Evolutionary conservation across 2,797 vertebrate genomes (phyloP).

Genomic region (Gobionotothen gibberifrons): DNA sequence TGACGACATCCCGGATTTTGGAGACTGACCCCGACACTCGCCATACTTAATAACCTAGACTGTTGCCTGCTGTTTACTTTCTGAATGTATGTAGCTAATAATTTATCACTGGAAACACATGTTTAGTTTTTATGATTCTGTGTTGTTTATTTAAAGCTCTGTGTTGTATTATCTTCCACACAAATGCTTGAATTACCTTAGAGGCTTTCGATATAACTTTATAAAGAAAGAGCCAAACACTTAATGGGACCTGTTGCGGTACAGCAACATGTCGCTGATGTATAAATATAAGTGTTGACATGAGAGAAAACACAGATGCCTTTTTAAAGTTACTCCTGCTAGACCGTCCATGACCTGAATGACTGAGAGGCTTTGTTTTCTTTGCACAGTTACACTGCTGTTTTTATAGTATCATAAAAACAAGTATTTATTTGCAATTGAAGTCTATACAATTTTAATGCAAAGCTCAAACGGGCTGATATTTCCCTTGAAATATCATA

Average conservation of each 20-base stretch:
- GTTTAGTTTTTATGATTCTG: neutral
- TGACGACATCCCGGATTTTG: slow-evolving; percentile 96
- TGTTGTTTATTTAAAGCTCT: slow-evolving; percentile 19
- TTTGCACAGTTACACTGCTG: slow-evolving; percentile 22
- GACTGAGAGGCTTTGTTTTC: slow-evolving; percentile 15
- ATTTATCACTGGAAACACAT: neutral
- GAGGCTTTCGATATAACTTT: slow-evolving; percentile 32
- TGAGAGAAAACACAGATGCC: slow-evolving; percentile 18
- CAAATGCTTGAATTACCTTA: slow-evolving; percentile 18
- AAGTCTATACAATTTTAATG: slow-evolving; percentile 6
- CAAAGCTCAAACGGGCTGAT: neutral
- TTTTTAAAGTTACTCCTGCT: slow-evolving; percentile 34
- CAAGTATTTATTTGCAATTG: slow-evolving; percentile 15
- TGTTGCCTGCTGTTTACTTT: slow-evolving; percentile 55
- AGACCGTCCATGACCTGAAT: neutral
- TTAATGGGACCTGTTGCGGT: neutral
- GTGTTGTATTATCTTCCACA: slow-evolving; percentile 9
- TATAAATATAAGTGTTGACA: neutral
- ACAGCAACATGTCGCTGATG: neutral
- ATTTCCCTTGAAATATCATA: slow-evolving; percentile 18
- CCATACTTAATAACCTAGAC: slow-evolving; percentile 17
- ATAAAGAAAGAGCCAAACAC: slow-evolving; percentile 1
- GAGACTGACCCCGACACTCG: slow-evolving; percentile 82
- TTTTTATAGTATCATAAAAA: slow-evolving; percentile 6
- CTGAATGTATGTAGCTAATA: slow-evolving; percentile 40